phyloP scores from a whole-genome alignment of 1,140 invertebrate genomes.

The Drosophila kepulauana region DNA sequence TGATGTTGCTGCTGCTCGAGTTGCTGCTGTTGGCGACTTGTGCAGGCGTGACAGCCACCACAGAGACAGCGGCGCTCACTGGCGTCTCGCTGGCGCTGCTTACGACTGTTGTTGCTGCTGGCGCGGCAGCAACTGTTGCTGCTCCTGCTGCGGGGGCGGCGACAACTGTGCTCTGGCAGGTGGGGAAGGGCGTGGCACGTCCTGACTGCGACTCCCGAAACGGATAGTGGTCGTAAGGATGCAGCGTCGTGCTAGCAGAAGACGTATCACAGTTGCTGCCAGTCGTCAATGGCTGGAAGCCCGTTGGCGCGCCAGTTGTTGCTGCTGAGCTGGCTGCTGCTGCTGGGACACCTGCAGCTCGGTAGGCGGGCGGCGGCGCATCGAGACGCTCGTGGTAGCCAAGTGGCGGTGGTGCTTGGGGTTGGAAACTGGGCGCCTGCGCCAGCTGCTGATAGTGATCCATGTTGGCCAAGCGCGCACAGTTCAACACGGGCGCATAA shows the following conservation, averaged over 20 bases:
- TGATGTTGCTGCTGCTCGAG: conserved; percentile 10
- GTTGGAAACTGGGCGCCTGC: conserved; percentile 56
- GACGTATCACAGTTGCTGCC: conserved; percentile 47
- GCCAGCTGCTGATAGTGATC: conserved; percentile 78
- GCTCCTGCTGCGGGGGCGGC: conserved; percentile 52
- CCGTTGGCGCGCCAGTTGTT: conserved; percentile 31
- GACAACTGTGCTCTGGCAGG: conserved; percentile 56
- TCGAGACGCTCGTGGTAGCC: conserved; percentile 49
- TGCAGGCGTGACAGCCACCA: conserved; percentile 1
- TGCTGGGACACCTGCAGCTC: conserved; percentile 16
- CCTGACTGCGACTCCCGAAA: conserved; percentile 85
- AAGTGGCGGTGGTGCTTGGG: conserved; percentile 40
- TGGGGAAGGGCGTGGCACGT: conserved; percentile 88
- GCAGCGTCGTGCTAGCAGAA: conserved; percentile 63
- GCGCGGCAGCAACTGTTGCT: conserved; percentile 34
- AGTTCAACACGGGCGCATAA: conserved; percentile 76
- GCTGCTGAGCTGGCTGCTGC: conserved; percentile 39
- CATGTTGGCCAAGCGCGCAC: conserved; percentile 76
- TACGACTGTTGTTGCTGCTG: conserved; percentile 20
- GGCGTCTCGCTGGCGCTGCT: neutral
- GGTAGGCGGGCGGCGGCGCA: conserved; percentile 79
- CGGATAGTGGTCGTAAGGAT: conserved; percentile 86
- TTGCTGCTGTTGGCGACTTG: conserved; percentile 15
- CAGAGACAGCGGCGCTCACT: conserved; percentile 10
- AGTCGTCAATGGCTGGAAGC: conserved; percentile 54